Evolutionary conservation across 2,888 invertebrate genomes (phyloP).

Genomic region (Polydrusus tereticollis): DNA sequence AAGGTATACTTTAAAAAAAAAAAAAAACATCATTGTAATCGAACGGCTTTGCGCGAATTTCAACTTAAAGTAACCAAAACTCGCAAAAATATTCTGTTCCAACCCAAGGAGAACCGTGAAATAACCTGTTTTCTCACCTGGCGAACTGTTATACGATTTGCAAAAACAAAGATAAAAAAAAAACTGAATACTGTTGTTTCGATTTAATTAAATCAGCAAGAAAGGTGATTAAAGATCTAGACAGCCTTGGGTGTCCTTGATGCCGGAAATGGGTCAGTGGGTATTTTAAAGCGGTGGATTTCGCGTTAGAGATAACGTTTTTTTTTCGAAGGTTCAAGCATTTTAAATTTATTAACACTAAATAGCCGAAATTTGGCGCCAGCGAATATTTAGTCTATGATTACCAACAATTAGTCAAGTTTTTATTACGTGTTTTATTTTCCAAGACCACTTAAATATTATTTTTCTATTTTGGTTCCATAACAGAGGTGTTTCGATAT

Average conservation of each 20-base stretch:
- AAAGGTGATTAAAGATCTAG: constrained; percentile 13
- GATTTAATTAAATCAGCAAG: constrained; percentile 12
- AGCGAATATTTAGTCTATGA: no score
- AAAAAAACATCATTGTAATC: no score
- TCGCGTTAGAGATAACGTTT: background rate
- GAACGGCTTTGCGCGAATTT: no score
- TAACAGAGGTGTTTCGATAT: no score
- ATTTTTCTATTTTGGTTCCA: no score
- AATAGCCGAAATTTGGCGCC: no score
- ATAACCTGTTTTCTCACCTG: constrained; percentile 8
- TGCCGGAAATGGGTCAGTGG: constrained; percentile 15
- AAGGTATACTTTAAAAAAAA: no score
- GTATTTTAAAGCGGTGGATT: background rate
- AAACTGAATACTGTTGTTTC: background rate
- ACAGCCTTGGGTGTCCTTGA: constrained; percentile 13
- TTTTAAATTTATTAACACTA: no score
- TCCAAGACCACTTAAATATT: no score
- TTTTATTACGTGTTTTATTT: no score
- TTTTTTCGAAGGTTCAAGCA: background rate
- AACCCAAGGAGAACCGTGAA: constrained; percentile 12
- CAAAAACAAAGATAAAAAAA: constrained; percentile 1
- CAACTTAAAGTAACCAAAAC: no score
- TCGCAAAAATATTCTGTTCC: background rate
- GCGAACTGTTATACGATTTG: constrained; percentile 3
- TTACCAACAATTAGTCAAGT: no score